Conservation (phyloP, 1,140 invertebrate species). For the Harpegnathos saltator region DNA sequence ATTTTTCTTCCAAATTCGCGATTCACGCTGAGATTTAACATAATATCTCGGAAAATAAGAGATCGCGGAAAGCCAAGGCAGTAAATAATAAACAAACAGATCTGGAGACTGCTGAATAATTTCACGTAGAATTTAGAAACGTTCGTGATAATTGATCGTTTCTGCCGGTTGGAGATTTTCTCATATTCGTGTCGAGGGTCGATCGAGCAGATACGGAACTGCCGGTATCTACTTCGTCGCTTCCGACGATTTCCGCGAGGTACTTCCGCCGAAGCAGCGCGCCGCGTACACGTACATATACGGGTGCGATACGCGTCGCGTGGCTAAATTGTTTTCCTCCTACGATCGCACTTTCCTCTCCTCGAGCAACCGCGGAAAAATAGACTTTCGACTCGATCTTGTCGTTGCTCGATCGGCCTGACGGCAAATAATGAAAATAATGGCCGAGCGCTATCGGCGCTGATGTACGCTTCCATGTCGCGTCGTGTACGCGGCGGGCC, state of each 20-base stretch:
- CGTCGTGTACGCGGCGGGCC: constrained; percentile 25
- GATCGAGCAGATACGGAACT: background rate
- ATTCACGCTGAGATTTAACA: too few species aligned
- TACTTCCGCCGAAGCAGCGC: background rate
- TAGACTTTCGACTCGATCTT: constrained; percentile 71
- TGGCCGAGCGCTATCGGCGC: background rate
- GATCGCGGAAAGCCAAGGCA: too few species aligned
- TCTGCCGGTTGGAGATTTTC: background rate
- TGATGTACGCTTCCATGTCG: constrained; percentile 46
- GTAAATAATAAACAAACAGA: too few species aligned
- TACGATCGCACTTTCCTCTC: constrained; percentile 65
- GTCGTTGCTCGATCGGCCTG: constrained; percentile 54
- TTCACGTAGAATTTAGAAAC: too few species aligned
- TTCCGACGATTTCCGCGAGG: background rate
- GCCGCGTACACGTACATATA: background rate
- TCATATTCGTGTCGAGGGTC: background rate
- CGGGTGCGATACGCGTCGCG: too few species aligned
- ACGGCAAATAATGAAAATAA: constrained; percentile 46
- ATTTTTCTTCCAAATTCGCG: too few species aligned
- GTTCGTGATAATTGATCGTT: background rate
- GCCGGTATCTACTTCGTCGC: constrained; percentile 1
- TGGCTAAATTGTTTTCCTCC: constrained; percentile 66
- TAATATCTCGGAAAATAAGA: too few species aligned
- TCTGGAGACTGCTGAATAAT: too few species aligned
- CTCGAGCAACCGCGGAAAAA: constrained; percentile 54